Evolutionary conservation across 2,888 invertebrate genomes (phyloP).

Genomic region (Strigamia transsilvanica): DNA sequence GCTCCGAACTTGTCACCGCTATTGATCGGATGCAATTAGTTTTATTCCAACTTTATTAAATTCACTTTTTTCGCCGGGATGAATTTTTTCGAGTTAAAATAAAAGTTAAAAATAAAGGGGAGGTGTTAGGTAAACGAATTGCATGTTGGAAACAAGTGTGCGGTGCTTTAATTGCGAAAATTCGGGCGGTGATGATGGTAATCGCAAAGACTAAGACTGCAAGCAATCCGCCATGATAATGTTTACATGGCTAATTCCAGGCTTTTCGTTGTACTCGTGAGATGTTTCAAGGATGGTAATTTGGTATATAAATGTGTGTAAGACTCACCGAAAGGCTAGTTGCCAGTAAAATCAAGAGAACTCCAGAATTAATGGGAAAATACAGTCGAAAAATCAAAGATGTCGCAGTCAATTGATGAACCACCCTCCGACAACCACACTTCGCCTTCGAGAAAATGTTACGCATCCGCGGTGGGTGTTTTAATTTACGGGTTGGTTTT

Average conservation of each 20-base stretch:
- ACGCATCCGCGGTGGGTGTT: neutral
- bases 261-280: neutral
- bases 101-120: too few species aligned
- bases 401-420: constrained; percentile 44
- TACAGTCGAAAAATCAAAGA: constrained; percentile 31
- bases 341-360: constrained; percentile 29
- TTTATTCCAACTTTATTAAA: neutral
- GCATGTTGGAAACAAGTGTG: too few species aligned
- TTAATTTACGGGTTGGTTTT: too few species aligned
- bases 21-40: neutral
- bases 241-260: constrained; percentile 38
- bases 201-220: neutral
- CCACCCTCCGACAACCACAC: constrained; percentile 47
- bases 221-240: constrained; percentile 43
- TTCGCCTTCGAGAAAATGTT: neutral
- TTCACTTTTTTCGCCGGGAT: too few species aligned
- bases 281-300: neutral
- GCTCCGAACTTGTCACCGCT: too few species aligned
- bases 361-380: constrained; percentile 21
- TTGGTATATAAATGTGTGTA: neutral
- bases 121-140: too few species aligned
- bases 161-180: neutral
- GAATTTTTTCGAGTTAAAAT: too few species aligned
- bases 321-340: constrained; percentile 34
- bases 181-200: neutral